Evolutionary conservation across 1,140 invertebrate genomes (phyloP), one percentile per base, ranked within the genome.

Genomic region (Caerostris extrusa): DNA sequence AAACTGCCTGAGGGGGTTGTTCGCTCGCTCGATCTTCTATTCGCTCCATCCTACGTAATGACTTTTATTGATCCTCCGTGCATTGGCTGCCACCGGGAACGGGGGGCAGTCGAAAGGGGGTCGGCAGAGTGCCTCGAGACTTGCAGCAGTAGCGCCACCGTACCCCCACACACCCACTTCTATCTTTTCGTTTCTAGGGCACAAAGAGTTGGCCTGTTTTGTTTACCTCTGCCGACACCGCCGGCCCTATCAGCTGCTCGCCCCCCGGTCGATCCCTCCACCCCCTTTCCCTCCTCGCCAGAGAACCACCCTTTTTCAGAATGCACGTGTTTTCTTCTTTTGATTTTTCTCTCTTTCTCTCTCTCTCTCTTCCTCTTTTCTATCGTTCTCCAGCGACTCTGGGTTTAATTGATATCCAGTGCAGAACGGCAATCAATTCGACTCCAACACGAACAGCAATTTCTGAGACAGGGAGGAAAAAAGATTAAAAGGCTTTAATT

Each of bases 161-260:
- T 53, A n/a, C 50, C 69, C 50, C 77, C n/a, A n/a, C n/a, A 50
- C 50, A 50, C 57, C 87, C 71, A 55, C 93, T 94, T 85, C 88
- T 94, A 82, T 81, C 83, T 85, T 92, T 87, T 67, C 82, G 91
- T 89, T 88, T 94, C 93, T 94, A 86, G 93, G 93, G 93, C 88
- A 94, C 93, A 94, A 94, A 94, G 93, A 94, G 93, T 94, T 94
- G 93, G 93, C 93, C 93, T 94, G 93, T 94, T 94, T 94, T 94
- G 93, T 94, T 94, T 94, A 94, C 93, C 93, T 93, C 93, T 90
- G 93, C 93, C 90, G 90, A 91, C 91, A 88, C 92, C 92, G 71
- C 92, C 86, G 92, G 92, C 92, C 92, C 92, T 93, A 93, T 93
- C 92, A 93, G 92, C 92, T 93, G 92, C 85, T 92, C 57, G 69